Evolutionary conservation across 2,888 invertebrate species (phyloP), one percentile per base, ranked within the genome.

Genomic region (Achlya flavicornis): DNA sequence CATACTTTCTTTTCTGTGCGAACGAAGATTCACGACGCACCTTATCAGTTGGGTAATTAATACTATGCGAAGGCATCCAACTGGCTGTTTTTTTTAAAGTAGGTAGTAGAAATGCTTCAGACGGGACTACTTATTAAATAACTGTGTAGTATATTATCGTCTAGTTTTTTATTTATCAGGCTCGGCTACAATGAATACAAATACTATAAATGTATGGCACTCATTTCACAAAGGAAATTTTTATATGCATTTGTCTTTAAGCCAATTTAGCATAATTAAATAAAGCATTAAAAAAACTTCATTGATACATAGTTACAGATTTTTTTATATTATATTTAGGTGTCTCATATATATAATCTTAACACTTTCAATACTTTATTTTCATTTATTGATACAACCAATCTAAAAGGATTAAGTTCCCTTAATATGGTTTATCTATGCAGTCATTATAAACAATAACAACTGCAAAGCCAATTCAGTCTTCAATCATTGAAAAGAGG

Each of bases 401-500:
- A 53, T 19, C 53, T 53, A 19, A 53, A n/a, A 19, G 19, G 53
- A 16, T 10, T 19, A 53, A 53, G 53, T 53, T 46, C 46, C n/a
- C 6, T 10, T 19, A 48, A 48, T 48, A 19, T 53, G 53, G 53
- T 53, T 8, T 0, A 43, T 43, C 48, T 16, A 16, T 48, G 16
- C 48, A 48, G 16, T 16, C 16, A 4, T 48, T 8, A 16, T 16
- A 35, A n/a, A 35, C 7, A 35, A 35, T 35, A 38, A 14, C 33
- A n/a, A 35, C n/a, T n/a, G 41, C 57, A 59, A 62, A 63, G 16
- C 4, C 65, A 66, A 69, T 73, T 88, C 86, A 89, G 85, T 88
- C 85, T 87, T 87, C 85, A 70, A 86, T 84, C 43, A 85, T 65
- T 43, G 86, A 75, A 69, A 85, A 84, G 41, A 85, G 63, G 41